phyloP scores from a whole-genome alignment of 2,888 invertebrate genomes.

The Eupithecia centaureata region DNA sequence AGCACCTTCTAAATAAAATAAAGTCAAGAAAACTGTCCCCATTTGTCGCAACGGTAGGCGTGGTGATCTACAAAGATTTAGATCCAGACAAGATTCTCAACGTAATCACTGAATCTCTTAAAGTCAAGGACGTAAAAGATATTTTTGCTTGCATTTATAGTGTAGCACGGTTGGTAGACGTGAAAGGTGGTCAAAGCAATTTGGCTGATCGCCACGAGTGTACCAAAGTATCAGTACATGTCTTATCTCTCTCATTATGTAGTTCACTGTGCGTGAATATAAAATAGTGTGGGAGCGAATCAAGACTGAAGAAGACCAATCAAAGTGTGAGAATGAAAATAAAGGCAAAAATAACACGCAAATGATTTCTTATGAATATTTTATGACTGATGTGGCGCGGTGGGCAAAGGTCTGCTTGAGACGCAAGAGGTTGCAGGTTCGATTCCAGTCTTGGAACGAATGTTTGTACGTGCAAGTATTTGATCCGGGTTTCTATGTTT shows the following conservation, averaged over 20 bases:
- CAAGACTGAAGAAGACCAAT: slow-evolving; percentile 29
- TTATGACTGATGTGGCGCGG: too few relatives aligned
- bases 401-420: too few relatives aligned
- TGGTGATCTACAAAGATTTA: slow-evolving; percentile 65
- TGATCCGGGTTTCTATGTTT: too few relatives aligned
- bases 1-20: slow-evolving; percentile 28
- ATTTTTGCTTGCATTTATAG: slow-evolving; percentile 23
- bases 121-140: slow-evolving; percentile 13
- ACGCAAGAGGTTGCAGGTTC: too few relatives aligned
- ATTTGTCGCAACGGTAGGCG: slow-evolving; percentile 78
- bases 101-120: slow-evolving; percentile 17
- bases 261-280: slow-evolving; percentile 69
- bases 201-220: slow-evolving; percentile 68
- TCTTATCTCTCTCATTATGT: too few relatives aligned
- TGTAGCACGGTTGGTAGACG: slow-evolving; percentile 47
- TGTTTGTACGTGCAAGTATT: too few relatives aligned
- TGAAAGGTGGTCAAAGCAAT: slow-evolving; percentile 66
- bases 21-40: slow-evolving; percentile 71
- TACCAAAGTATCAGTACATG: slow-evolving; percentile 49
- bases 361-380: neutral
- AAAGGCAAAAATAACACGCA: too few relatives aligned
- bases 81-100: slow-evolving; percentile 23
- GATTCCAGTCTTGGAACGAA: too few relatives aligned
- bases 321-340: slow-evolving; percentile 17
- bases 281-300: slow-evolving; percentile 49